Percentiles rank a stretch among this genome's conserved stretches.
These are phyloP conservation scores for Eulemur mongoz DNA, from an alignment of 2,797 vertebrate species.

Conservation along the genomic window DNA sequence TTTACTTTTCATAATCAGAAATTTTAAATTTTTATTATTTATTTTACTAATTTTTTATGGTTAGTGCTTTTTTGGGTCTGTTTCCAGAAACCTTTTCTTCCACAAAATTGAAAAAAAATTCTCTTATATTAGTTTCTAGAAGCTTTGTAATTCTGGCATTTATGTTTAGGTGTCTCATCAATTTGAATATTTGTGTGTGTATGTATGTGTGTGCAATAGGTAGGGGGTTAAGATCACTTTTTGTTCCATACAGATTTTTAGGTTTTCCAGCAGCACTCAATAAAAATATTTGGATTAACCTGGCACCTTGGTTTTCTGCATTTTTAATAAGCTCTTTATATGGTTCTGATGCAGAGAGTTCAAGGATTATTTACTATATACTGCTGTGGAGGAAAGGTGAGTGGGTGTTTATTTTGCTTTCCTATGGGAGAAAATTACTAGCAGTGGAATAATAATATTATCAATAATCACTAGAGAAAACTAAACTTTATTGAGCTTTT, in stretches of 20 bases:
- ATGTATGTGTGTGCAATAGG: neutral
- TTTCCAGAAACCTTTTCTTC: neutral
- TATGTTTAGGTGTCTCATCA: neutral
- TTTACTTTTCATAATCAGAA: neutral
- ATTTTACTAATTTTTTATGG: neutral
- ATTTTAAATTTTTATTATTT: conserved; percentile 46
- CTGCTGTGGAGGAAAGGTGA: neutral
- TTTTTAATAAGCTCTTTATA: neutral
- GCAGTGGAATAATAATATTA: neutral
- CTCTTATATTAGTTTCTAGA: neutral
- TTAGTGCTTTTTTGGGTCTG: neutral
- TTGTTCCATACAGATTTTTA: neutral
- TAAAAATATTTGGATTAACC: neutral
- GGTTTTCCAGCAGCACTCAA: neutral
- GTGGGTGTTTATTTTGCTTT: neutral
- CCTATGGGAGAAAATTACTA: conserved; percentile 1
- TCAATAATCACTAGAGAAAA: conserved; percentile 11
- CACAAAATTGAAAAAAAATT: neutral
- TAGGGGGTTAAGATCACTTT: neutral
- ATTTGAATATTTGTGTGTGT: neutral
- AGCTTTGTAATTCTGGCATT: neutral
- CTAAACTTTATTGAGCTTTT: neutral
- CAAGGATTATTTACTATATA: neutral
- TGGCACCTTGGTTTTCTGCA: neutral
- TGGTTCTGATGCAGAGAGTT: neutral